A percentile compares a stretch with the other conserved stretches of the same genome.
These are phyloP conservation scores for Antheraea pernyi DNA, from an alignment of 1,140 invertebrate species.

Conservation along the genomic window DNA sequence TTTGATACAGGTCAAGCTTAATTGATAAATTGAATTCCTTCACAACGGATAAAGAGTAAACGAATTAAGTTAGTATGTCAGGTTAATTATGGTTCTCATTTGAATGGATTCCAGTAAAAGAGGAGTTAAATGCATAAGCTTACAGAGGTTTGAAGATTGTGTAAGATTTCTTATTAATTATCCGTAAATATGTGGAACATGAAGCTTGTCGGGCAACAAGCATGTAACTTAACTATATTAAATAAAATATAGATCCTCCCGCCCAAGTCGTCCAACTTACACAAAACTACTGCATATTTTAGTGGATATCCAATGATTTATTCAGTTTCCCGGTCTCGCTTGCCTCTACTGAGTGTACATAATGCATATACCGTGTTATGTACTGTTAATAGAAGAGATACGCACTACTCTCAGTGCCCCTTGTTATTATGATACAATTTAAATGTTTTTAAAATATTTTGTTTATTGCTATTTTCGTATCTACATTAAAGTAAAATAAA, in stretches of 20 bases:
- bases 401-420: not conserved
- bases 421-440: not conserved
- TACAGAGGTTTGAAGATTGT: no score
- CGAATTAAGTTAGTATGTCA: no score
- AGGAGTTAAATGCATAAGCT: no score
- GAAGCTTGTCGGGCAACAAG: constrained; percentile 53
- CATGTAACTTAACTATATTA: constrained; percentile 47
- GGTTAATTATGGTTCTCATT: no score
- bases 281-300: constrained; percentile 75
- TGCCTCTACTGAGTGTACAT: constrained; percentile 59
- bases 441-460: no score
- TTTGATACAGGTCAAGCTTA: no score
- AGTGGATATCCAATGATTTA: constrained; percentile 66
- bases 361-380: constrained; percentile 43
- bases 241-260: constrained; percentile 58
- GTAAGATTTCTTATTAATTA: not conserved
- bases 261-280: constrained; percentile 61
- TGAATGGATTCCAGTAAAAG: no score
- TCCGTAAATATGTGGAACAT: not conserved
- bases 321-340: constrained; percentile 63
- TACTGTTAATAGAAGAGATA: constrained; percentile 2
- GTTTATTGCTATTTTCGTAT: no score
- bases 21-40: no score
- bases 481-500: no score
- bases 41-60: no score